phyloP scores from a whole-genome alignment of 1,140 invertebrate genomes.

The Drosophila obscura region DNA sequence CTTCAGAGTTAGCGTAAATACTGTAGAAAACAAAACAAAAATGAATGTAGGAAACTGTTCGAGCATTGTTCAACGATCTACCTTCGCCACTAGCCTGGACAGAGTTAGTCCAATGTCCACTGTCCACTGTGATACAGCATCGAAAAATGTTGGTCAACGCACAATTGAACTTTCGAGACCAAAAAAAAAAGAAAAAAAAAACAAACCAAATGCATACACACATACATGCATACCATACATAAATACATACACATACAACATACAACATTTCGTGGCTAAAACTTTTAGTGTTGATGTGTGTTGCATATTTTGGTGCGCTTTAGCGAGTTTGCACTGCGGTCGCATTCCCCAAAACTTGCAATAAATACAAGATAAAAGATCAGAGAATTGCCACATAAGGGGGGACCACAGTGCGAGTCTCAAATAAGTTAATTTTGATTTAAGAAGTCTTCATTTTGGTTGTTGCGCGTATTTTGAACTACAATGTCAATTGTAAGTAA shows the following conservation, averaged over 20 bases:
- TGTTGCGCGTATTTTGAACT: constrained; percentile 50
- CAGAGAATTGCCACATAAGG: no score
- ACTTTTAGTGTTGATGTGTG: constrained; percentile 50
- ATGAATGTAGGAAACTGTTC: not conserved
- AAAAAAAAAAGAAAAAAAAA: constrained; percentile 4
- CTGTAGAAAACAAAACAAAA: no score
- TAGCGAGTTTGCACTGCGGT: constrained; percentile 38
- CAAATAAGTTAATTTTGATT: constrained; percentile 19
- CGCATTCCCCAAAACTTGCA: no score
- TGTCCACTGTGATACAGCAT: constrained; percentile 46
- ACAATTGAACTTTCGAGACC: constrained; percentile 43
- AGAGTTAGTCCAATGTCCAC: not conserved
- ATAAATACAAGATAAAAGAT: no score
- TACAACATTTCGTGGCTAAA: constrained; percentile 36
- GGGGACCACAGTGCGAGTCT: constrained; percentile 24
- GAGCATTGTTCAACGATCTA: no score
- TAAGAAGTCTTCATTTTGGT: constrained; percentile 44
- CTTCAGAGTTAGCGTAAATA: constrained; percentile 21
- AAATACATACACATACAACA: constrained; percentile 15
- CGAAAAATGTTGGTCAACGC: constrained; percentile 19
- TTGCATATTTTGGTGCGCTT: constrained; percentile 60
- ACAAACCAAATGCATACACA: constrained; percentile 26
- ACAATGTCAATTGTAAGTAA: constrained; percentile 79
- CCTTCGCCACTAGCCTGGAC: constrained; percentile 33
- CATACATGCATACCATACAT: no score